A percentile compares a stretch with the other conserved stretches of the same genome.
These are phyloP conservation scores for Deilephila elpenor DNA, from an alignment of 2,888 invertebrate genomes.

Conservation along the genomic window DNA sequence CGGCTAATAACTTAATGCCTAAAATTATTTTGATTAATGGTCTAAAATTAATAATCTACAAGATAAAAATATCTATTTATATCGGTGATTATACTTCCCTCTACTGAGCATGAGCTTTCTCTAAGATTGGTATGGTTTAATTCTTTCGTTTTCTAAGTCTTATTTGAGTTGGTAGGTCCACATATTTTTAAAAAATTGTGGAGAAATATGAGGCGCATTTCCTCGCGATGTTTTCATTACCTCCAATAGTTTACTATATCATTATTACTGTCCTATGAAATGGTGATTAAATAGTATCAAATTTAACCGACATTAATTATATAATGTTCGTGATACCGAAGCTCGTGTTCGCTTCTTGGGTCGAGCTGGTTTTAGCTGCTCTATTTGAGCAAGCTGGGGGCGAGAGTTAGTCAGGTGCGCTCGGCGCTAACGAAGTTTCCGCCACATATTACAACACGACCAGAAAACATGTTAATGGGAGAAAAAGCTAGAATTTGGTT, in stretches of 20 bases:
- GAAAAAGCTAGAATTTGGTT: not conserved
- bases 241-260: not conserved
- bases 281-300: not conserved
- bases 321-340: not conserved
- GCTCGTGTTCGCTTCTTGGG: not conserved
- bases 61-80: no score
- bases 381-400: slow-evolving; percentile 39
- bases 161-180: no score
- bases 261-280: not conserved
- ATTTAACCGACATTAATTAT: not conserved
- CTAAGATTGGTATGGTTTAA: no score
- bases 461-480: not conserved
- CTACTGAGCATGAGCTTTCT: no score
- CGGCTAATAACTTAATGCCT: not conserved
- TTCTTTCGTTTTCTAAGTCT: no score
- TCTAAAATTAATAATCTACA: no score
- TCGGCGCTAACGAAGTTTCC: slow-evolving; percentile 46
- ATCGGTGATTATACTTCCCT: no score
- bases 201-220: no score
- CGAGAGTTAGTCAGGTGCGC: slow-evolving; percentile 47
- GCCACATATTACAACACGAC: not conserved
- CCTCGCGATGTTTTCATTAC: no score
- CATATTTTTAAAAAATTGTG: no score
- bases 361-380: not conserved
- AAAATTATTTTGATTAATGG: no score